These are phyloP conservation scores for Digitonthophagus gazella DNA, from an alignment of 2,888 invertebrate genomes.

Conservation along the genomic window DNA sequence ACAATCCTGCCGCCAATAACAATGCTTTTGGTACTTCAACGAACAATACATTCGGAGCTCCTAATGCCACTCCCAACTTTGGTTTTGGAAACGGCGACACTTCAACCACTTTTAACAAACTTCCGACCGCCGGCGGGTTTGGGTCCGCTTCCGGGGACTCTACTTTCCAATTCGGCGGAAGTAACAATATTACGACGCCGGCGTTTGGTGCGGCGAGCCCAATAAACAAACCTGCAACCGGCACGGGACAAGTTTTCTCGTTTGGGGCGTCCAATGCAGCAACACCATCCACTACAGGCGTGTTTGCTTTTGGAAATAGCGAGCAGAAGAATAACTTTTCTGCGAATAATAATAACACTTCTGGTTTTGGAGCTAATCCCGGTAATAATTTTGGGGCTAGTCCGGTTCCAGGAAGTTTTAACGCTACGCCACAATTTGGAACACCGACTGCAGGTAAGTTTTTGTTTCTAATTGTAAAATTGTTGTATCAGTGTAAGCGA, in stretches of 20 bases:
- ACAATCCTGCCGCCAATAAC: no score
- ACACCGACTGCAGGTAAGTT: conserved; percentile 23
- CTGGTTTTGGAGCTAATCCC: conserved; percentile 32
- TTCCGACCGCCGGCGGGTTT: conserved; percentile 2
- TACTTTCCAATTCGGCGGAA: conserved; percentile 12
- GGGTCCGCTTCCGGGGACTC: conserved; percentile 2
- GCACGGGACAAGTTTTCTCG: conserved; percentile 30
- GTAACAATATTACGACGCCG: background rate
- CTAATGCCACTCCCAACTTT: conserved; percentile 15
- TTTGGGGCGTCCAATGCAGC: conserved; percentile 25
- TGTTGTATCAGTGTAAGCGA: no score
- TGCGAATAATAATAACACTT: conserved; percentile 2
- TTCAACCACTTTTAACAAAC: background rate
- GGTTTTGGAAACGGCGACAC: conserved; percentile 7
- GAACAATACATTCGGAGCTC: conserved; percentile 21
- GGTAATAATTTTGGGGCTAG: conserved; percentile 28
- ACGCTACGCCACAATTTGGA: conserved; percentile 32
- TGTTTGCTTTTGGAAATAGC: conserved; percentile 23
- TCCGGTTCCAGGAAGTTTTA: conserved; percentile 24
- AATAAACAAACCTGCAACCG: conserved; percentile 23
- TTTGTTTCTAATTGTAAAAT: no score
- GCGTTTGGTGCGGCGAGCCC: conserved; percentile 28
- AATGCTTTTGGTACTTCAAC: conserved; percentile 5
- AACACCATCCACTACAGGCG: background rate
- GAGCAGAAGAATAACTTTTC: conserved; percentile 33